Base-by-base conservation (phyloP, 2,797 vertebrate species). In the Tragopan temminckii region DNA sequence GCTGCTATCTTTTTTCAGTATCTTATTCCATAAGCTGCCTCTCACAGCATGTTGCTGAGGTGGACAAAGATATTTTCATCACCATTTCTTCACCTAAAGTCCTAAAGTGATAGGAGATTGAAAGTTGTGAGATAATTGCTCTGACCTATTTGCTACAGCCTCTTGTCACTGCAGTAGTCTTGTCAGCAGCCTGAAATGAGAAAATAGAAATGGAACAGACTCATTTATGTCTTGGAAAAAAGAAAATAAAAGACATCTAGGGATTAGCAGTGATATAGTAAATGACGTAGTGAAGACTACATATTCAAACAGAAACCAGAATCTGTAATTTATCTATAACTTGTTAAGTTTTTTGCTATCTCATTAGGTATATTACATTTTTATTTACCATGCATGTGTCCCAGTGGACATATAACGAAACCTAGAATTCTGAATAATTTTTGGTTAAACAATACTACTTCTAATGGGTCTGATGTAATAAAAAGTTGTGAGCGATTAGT, bases 41-140 rank as follows among this genome's bases (percentile, higher is more conserved):
- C 29, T 93, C 91, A 75, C 88, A 91, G 85, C 85, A 84, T 91
- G 88, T 79, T 94, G 74, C 90, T 94, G 80, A 93, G 61, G 62
- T 91, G 67, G 83, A 74, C 88, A 86, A 94, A 90, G 88, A 68
- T 79, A 91, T 94, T 96, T 93, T 93, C 91, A 85, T 84, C 80
- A 59, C 70, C 42, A 10, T 21, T 63, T 81, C 87, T 93, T 81
- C 42, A 71, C 33, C 42, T 91, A 71, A 85, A 31, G 31, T 95
- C 82, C 85, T 83, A 63, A 84, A 90, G 77, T 84, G 88, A 78
- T 36, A 81, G 48, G 11, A 91, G 43, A 84, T 45, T 86, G 82
- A 91, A 88, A 85, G 85, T 90, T 82, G 31, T 84, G 59, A 88
- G 38, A 91, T 93, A 96, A 94, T 95, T 91, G 68, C 83, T 95